Evolutionary conservation across 1,140 invertebrate genomes (phyloP), one percentile per base, ranked within the genome.

Genomic region (Wiebesia pumilae): DNA sequence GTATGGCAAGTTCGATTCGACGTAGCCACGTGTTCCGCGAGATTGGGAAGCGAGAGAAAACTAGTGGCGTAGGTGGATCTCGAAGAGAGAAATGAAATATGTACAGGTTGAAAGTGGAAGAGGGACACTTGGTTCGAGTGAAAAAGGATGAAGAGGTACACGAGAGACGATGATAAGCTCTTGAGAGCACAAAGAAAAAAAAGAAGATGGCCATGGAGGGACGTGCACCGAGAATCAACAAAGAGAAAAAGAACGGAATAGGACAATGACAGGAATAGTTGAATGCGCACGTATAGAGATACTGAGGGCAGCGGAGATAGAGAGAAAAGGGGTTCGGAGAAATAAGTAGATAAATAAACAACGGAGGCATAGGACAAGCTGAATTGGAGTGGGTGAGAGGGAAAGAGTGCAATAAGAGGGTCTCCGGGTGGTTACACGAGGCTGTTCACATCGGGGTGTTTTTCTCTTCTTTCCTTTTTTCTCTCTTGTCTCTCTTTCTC

Each of bases 261-360:
- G 69, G 38, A 75, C 71, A 75, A 75, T 75, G 71, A 75, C 38
- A 54, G 67, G 84, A 71, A 65, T 73, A 38, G 67, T 35, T 69
- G 67, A 71, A 54, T 35, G 43, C 51, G 30, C 38, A 81, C 38
- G 40, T 73, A 85, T 47, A 58, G 33, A 40, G 67, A 85, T 38
- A 73, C n/a, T 54, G 78, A 80, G 77, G 65, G 62, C 12, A 58
- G 21, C 12, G 47, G 19, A 33, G 77, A 33, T 16, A 24, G 77
- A 58, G 77, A 77, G 10, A 62, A 81, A 77, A 83, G 85, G 73
- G 79, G n/a, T 81, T 67, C 67, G 33, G 62, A 83, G 81, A 62
- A 83, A 79, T 86, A 86, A 86, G 82, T 71, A 87, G 82, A 87
- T 81, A 87, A 87, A 87, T 84, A 87, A 81, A 84, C 54, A 43